Conservation (phyloP, 2,797 vertebrate genomes). For the Zonotrichia albicollis region DNA sequence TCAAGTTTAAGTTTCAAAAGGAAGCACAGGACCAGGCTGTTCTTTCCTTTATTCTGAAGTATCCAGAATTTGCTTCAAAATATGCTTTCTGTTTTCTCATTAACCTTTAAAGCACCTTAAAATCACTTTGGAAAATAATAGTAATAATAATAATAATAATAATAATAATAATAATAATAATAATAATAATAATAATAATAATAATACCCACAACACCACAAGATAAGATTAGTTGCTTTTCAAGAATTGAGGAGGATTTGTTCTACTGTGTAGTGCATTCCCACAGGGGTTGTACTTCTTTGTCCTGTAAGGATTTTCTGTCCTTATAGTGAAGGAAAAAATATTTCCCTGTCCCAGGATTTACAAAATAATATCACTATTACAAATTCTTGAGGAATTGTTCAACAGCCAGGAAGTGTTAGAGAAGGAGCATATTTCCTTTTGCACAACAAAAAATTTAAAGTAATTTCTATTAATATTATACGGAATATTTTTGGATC, state of each 20-base stretch:
- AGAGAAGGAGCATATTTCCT: not conserved
- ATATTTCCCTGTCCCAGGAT: not conserved
- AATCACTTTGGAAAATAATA: not conserved
- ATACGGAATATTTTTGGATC: not conserved
- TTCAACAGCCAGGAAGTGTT: not conserved
- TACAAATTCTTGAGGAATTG: not conserved
- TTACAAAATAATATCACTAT: not conserved
- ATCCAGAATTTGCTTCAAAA: not conserved
- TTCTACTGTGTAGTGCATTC: not conserved
- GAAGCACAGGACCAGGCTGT: not conserved
- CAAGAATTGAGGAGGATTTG: not conserved
- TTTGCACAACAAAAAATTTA: not conserved
- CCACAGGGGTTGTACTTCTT: not conserved
- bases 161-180: not conserved
- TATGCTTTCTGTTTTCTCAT: not conserved
- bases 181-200: fast-evolving
- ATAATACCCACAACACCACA: not conserved
- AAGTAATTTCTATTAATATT: not conserved
- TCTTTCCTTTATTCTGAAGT: not conserved
- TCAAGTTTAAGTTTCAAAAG: not conserved
- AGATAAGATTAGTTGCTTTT: not conserved
- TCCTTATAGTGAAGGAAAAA: not conserved
- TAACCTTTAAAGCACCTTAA: not conserved
- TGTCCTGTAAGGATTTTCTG: not conserved
- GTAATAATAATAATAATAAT: fast-evolving